These are phyloP conservation scores for Micronycteris hirsuta DNA, from an alignment of 2,113 vertebrate genomes.

Conservation along the genomic window DNA sequence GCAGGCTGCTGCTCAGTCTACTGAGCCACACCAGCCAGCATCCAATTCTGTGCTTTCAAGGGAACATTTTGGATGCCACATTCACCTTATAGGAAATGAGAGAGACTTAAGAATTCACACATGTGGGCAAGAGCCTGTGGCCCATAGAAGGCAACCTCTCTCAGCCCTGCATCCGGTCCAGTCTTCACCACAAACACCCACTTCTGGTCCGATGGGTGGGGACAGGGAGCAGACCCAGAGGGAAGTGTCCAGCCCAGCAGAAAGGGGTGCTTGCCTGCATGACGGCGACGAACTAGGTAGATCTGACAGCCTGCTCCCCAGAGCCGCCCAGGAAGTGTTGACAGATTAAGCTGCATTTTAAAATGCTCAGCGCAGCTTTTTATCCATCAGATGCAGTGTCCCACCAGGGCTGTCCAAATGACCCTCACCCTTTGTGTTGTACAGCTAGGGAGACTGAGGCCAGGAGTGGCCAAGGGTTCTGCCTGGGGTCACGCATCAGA, in stretches of 20 bases:
- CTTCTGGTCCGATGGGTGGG: not conserved
- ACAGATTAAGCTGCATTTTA: not conserved
- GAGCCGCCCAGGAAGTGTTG: not conserved
- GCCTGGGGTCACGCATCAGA: not conserved
- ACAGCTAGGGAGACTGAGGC: not conserved
- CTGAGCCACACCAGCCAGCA: no score
- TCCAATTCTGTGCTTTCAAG: not conserved
- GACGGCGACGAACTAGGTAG: not conserved
- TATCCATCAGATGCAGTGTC: not conserved
- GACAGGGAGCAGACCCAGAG: no score
- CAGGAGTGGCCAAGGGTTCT: not conserved
- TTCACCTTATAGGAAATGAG: not conserved
- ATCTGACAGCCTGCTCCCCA: not conserved
- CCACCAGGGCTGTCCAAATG: not conserved
- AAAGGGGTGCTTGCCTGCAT: not conserved
- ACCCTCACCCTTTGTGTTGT: not conserved
- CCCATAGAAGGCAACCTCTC: not conserved
- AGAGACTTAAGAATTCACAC: not conserved
- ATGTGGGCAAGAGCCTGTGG: not conserved
- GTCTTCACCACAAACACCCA: not conserved
- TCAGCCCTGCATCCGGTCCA: not conserved
- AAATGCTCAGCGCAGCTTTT: not conserved
- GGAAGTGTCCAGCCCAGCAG: not conserved
- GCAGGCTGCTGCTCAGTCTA: no score
- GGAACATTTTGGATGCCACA: accelerated